Percentiles rank a stretch among this genome's conserved stretches.
Conservation (phyloP, 2,797 vertebrate genomes). For the Neopelma chrysocephalum region DNA sequence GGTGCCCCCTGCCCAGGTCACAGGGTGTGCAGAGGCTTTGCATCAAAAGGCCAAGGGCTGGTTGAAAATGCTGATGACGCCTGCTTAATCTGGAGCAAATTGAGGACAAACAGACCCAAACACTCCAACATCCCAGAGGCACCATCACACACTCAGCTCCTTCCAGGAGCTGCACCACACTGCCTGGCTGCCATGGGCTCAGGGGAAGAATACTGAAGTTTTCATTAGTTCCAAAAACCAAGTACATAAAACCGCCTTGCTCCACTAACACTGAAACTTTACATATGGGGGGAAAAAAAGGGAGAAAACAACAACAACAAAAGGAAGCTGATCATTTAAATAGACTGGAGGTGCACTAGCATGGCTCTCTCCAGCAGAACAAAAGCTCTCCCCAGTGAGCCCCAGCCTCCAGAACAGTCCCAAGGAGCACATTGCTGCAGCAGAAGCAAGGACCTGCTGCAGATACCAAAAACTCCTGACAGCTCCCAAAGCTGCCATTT, state of each 20-base stretch:
- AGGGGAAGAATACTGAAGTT: not conserved
- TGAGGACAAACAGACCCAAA: not conserved
- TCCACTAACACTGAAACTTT: not conserved
- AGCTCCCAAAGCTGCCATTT: not conserved
- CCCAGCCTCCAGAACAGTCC: not conserved
- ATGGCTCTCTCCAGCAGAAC: not conserved
- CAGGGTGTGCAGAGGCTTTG: not conserved
- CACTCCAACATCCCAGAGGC: not conserved
- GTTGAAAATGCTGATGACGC: accelerated
- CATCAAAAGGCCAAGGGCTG: not conserved
- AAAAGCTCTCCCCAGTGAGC: not conserved
- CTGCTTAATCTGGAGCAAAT: not conserved
- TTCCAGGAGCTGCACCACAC: accelerated
- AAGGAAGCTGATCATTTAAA: not conserved
- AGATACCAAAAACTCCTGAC: not conserved
- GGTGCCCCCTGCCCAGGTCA: not conserved
- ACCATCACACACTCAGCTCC: not conserved
- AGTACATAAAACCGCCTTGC: not conserved
- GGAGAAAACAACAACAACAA: not conserved
- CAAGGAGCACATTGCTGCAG: not conserved
- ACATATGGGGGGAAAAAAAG: too few relatives aligned
- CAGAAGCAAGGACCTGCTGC: not conserved
- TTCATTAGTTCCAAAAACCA: not conserved
- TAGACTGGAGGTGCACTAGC: not conserved
- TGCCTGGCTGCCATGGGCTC: not conserved